Conservation (phyloP, 2,797 vertebrate genomes). For the Anguilla anguilla region DNA sequence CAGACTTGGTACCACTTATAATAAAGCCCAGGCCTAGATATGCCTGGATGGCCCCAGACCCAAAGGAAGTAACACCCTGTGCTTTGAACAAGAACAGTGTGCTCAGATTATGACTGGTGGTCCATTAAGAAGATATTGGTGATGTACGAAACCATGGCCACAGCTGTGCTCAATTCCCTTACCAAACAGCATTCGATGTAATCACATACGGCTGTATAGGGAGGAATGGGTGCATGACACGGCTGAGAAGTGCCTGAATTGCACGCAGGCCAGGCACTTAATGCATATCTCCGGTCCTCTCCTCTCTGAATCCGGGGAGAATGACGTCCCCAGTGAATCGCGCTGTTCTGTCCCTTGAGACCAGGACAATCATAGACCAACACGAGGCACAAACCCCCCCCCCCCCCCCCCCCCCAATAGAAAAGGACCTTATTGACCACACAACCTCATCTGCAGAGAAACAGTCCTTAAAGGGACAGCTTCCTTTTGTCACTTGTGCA, state of each 20-base stretch:
- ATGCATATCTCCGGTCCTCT: neutral
- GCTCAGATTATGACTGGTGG: neutral
- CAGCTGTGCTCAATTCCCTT: neutral
- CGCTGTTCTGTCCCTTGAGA: neutral
- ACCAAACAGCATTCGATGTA: neutral
- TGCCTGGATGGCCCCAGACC: neutral
- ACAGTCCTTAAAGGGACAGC: neutral
- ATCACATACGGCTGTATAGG: neutral
- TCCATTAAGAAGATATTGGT: neutral
- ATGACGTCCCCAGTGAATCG: neutral
- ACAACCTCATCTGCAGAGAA: neutral
- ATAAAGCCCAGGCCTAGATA: neutral
- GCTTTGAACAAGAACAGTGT: neutral
- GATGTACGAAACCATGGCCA: neutral
- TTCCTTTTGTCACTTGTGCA: neutral
- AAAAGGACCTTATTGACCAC: neutral
- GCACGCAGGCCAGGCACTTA: neutral
- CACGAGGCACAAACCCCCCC: neutral
- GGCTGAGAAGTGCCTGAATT: neutral
- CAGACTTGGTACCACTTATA: neutral
- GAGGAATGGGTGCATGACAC: neutral
- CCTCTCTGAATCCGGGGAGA: neutral
- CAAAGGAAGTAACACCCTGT: neutral
- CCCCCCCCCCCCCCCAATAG: neutral
- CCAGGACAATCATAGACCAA: neutral